These are phyloP conservation scores for Cydia splendana DNA, from an alignment of 1,140 invertebrate species.

Conservation along the genomic window DNA sequence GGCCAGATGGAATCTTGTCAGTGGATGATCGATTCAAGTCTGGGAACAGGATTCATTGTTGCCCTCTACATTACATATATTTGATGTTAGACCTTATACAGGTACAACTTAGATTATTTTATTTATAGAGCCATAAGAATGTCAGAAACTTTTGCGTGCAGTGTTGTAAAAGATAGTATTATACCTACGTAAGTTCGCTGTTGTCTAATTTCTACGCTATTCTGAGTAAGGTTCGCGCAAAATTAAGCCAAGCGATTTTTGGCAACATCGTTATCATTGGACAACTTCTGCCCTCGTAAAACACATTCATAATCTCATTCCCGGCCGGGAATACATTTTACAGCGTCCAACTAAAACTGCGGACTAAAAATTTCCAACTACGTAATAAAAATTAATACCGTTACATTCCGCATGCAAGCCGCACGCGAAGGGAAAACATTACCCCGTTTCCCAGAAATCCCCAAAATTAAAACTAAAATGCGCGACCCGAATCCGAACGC, in stretches of 20 bases:
- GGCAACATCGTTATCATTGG: not conserved
- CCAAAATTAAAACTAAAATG: slow-evolving; percentile 77
- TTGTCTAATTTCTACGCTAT: not conserved
- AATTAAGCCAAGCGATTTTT: not conserved
- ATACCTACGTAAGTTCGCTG: not conserved
- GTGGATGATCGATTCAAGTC: too few species aligned
- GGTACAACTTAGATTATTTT: too few species aligned
- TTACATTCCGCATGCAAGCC: slow-evolving; percentile 30
- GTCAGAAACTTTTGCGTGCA: too few species aligned
- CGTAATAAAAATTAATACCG: slow-evolving; percentile 31
- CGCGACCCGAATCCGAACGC: slow-evolving; percentile 68
- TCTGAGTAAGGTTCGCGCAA: not conserved
- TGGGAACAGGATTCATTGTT: too few species aligned
- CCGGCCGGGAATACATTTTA: not conserved
- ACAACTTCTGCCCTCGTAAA: slow-evolving; percentile 8
- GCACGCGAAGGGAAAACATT: slow-evolving; percentile 43
- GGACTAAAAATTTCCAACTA: slow-evolving; percentile 20
- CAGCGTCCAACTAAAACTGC: slow-evolving; percentile 10
- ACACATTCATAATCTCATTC: slow-evolving; percentile 19
- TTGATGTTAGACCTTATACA: too few species aligned
- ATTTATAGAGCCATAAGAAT: too few species aligned
- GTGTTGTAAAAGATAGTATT: too few species aligned
- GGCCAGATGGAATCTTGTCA: too few species aligned
- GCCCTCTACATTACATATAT: too few species aligned
- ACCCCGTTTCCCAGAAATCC: slow-evolving; percentile 54